Evolutionary conservation across 2,888 invertebrate species (phyloP), one percentile per base, ranked within the genome.

Genomic region (Dromius quadrimaculatus): DNA sequence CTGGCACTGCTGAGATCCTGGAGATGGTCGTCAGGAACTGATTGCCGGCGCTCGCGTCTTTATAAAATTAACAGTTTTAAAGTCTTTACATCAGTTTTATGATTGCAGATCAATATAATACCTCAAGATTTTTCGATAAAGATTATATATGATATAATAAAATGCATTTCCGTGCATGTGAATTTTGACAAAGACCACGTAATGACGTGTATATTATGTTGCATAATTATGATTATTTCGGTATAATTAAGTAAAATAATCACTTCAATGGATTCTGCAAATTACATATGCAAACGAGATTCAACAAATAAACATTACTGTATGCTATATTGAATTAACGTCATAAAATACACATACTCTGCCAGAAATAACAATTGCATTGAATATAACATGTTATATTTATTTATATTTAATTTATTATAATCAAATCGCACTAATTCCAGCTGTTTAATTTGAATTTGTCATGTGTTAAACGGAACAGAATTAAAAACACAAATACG

Each of bases 241-340:
- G 15, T 11, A 54, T 32, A 54, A 54, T 54, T 54, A 54, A 54
- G 50, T 28, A 28, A 54, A 28, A 54, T 54, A 54, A 28, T 54
- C 13, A 54, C 28, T 9, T 28, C 50, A 54, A 54, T 54, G 50
- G 23, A 54, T 54, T 54, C 23, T 5, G 17, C 50, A 54, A 54
- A 54, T 54, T 54, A 54, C 50, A 54, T 54, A 54, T 54, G 50
- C 50, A 54, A 54, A 54, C 50, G 15, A 54, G 50, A 28, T n/a
- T 28, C 28, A 23, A 11, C 23, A 50, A 50, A 54, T 28, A 28
- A 54, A 54, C 28, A 54, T 54, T 54, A 28, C 50, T 8, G 2
- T 22, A 20, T 47, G 50, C 28, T 28, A 15, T 54, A 54, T 54
- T 28, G 32, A 54, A 54, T 54, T 54, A 54, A 28, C 15, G 6